phyloP scores from a whole-genome alignment of 2,113 vertebrate genomes.

The Peromyscus maniculatus region DNA sequence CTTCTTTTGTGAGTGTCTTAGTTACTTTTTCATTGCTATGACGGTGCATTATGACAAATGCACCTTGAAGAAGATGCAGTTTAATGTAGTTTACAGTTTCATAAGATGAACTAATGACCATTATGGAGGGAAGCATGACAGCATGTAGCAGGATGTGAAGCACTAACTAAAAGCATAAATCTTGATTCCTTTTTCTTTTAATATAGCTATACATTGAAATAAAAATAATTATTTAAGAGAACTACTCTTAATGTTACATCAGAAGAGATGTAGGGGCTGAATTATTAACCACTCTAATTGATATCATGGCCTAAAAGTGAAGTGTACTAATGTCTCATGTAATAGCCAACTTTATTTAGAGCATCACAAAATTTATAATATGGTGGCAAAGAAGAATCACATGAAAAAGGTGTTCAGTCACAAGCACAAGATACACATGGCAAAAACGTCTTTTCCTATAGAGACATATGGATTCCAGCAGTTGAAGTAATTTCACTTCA shows the following conservation, averaged over 20 bases:
- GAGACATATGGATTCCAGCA: too few relatives aligned
- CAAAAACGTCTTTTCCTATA: too few relatives aligned
- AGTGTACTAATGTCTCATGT: too few relatives aligned
- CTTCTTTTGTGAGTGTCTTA: neutral
- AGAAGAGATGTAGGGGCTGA: neutral
- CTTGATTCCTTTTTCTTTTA: neutral
- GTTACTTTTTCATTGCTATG: neutral
- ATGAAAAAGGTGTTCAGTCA: too few relatives aligned
- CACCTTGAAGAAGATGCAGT: neutral
- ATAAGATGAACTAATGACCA: neutral
- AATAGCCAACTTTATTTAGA: too few relatives aligned
- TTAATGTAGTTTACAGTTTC: neutral
- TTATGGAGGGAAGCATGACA: neutral
- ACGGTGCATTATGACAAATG: neutral
- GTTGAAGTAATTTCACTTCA: too few relatives aligned
- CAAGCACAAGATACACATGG: too few relatives aligned
- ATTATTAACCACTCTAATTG: too few relatives aligned
- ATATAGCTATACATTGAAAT: neutral
- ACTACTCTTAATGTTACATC: neutral
- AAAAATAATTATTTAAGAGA: neutral
- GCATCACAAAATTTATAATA: too few relatives aligned
- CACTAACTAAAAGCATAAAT: neutral
- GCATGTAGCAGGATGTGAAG: fast-evolving
- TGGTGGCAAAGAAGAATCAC: too few relatives aligned
- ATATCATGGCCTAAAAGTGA: too few relatives aligned